Conservation (phyloP, 2,888 invertebrate genomes). For the Pterostichus madidus region DNA sequence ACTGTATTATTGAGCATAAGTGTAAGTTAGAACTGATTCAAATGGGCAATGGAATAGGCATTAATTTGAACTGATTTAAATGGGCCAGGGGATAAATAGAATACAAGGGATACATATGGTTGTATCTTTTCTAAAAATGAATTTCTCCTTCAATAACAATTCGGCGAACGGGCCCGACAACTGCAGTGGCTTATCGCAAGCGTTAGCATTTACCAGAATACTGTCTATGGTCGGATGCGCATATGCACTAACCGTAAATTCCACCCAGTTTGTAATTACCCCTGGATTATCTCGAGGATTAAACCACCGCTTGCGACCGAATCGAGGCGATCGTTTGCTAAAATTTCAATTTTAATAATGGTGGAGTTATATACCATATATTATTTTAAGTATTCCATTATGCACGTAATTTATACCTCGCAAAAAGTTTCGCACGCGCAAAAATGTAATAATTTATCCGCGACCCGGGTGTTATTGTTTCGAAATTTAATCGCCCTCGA, state of each 20-base stretch:
- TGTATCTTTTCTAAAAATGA: no score
- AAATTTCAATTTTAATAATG: conserved; percentile 56
- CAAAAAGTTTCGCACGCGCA: conserved; percentile 55
- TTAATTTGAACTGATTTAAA: no score
- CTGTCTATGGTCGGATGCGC: not conserved
- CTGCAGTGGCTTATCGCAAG: not conserved
- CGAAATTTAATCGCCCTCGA: conserved; percentile 55
- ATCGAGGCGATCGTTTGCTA: conserved; percentile 28
- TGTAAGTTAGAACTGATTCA: no score
- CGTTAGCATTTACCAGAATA: conserved; percentile 27
- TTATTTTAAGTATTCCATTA: conserved; percentile 60
- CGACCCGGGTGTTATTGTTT: conserved; percentile 51
- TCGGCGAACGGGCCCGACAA: not conserved
- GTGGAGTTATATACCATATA: conserved; percentile 45
- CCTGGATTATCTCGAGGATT: conserved; percentile 49
- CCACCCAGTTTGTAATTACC: conserved; percentile 37
- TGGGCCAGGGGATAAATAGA: no score
- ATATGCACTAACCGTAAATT: conserved; percentile 39
- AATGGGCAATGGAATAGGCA: no score
- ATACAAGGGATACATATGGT: no score
- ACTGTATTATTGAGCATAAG: no score
- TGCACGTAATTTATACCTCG: conserved; percentile 32
- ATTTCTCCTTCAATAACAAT: no score
- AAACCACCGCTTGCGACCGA: not conserved
- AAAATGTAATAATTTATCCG: conserved; percentile 56